Evolutionary conservation across 1,140 invertebrate genomes (phyloP), one percentile per base, ranked within the genome.

Genomic region (Caenorhabditis remanei): DNA sequence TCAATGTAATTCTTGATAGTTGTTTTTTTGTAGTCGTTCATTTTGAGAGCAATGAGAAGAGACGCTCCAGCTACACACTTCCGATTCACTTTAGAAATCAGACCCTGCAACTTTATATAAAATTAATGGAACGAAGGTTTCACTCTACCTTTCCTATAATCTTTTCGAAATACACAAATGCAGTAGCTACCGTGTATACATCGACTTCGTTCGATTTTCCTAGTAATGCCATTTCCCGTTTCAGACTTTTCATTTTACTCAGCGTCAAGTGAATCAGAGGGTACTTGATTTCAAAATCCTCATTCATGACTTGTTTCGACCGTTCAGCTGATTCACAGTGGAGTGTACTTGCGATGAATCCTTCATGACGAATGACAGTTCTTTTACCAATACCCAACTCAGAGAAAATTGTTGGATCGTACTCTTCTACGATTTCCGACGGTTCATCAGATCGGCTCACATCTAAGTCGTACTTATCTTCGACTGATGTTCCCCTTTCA

Each of bases 231-330:
- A 84, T 61, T 16, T 84, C 82, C 24, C 55, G 14, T 58, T 86
- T 86, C 9, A 71, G 50, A 61, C 86, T 83, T 41, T 87, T 84
- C 75, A 83, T 83, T 65, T 83, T 84, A 14, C 56, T 84, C 40
- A 79, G 24, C 2, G 71, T 79, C 46, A 79, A 24, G 53, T 79
- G 71, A 50, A 79, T 50, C 8, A 79, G 13, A 11, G 71, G 71
- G 24, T 50, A 79, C 21, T 79, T 79, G 4, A 14, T 4, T 24
- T 79, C 71, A 11, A 79, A 79, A 53, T 21, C 46, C n/a, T 79
- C 71, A 50, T 79, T 79, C n/a, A 24, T 79, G 2, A 53, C 71
- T 79, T 79, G 71, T 79, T 79, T 79, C 5, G 71, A n/a, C 24
- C 46, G 53, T 41, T 79, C 71, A 13, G 46, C 46, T 11, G 71